phyloP scores from a whole-genome alignment of 2,113 vertebrate species.

The Coptodon bakossiorum region DNA sequence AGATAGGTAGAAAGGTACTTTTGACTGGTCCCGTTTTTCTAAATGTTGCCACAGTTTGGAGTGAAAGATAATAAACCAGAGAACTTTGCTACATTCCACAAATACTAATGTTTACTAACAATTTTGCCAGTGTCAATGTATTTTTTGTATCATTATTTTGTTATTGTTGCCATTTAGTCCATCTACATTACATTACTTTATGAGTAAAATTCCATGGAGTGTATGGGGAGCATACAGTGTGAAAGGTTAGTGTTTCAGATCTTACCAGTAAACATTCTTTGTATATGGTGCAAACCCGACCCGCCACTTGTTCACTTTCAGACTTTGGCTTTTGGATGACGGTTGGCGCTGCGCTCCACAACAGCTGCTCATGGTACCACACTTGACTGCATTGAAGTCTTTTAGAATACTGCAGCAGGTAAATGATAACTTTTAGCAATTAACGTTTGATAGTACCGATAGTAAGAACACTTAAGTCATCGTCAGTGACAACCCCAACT shows the following conservation, averaged over 20 bases:
- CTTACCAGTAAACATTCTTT: constrained; percentile 89
- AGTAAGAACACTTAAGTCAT: not conserved
- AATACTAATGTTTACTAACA: not conserved
- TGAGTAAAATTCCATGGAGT: not conserved
- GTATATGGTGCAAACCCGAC: constrained; percentile 83
- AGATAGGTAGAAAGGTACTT: not conserved
- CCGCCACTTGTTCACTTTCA: constrained; percentile 75
- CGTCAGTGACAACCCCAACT: not conserved
- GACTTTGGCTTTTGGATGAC: constrained; percentile 69
- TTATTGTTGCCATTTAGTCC: not conserved
- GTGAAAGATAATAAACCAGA: not conserved
- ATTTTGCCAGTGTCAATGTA: not conserved
- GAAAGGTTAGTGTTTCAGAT: not conserved
- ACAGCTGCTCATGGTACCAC: constrained; percentile 61
- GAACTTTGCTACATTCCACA: not conserved
- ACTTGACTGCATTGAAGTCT: constrained; percentile 90
- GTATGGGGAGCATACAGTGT: not conserved
- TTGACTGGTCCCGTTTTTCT: not conserved
- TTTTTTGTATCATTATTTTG: not conserved
- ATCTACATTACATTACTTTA: not conserved
- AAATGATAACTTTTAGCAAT: not conserved
- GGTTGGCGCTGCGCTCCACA: constrained; percentile 78
- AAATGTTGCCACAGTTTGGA: not conserved
- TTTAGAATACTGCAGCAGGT: constrained; percentile 80
- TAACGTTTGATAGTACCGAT: not conserved